Conservation (phyloP, 2,113 vertebrate species). For the Cyprinus carpio region DNA sequence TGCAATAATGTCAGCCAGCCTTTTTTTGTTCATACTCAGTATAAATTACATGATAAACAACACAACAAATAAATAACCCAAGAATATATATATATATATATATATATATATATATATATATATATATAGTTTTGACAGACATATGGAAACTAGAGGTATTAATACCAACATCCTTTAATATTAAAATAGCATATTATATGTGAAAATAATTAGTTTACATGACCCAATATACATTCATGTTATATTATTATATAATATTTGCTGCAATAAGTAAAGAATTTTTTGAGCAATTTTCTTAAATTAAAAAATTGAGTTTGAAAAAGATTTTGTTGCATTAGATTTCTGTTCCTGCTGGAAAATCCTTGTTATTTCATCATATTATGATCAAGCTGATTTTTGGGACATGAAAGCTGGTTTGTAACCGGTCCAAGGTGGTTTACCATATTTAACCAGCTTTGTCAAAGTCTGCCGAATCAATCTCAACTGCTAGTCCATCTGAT, state of each 20-base stretch:
- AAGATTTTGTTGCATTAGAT: neutral
- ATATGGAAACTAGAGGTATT: neutral
- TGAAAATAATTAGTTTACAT: neutral
- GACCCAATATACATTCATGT: neutral
- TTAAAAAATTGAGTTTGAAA: neutral
- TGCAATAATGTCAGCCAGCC: too few relatives aligned
- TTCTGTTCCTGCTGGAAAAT: neutral
- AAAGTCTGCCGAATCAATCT: neutral
- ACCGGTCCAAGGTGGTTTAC: neutral
- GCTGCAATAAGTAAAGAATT: neutral
- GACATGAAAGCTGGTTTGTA: neutral
- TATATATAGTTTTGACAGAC: neutral
- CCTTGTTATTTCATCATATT: neutral
- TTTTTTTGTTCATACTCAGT: too few relatives aligned
- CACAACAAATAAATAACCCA: too few relatives aligned
- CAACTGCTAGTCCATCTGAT: neutral
- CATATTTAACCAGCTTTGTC: neutral
- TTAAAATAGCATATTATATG: neutral
- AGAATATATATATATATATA: too few relatives aligned
- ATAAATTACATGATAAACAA: too few relatives aligned
- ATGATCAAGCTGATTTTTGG: neutral
- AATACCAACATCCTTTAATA: neutral
- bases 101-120: too few relatives aligned
- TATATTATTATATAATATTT: neutral
- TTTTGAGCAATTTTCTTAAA: neutral